These are phyloP conservation scores for Microhierax caerulescens DNA, from an alignment of 2,797 vertebrate genomes.

Conservation along the genomic window DNA sequence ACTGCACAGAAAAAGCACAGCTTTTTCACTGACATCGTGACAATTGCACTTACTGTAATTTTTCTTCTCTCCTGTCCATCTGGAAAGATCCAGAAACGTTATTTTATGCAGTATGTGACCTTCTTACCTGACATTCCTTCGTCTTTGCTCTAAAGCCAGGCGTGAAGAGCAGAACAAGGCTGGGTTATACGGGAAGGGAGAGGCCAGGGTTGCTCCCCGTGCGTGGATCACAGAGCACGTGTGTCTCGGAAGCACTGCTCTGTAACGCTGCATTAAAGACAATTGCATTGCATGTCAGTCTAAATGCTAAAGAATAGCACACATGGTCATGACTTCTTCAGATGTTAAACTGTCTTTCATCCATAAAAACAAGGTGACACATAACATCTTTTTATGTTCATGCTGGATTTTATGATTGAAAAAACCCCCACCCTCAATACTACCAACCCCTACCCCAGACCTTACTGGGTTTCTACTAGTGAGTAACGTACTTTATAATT, in stretches of 20 bases:
- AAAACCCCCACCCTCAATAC: fast-evolving
- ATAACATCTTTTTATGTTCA: neutral
- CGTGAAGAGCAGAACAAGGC: neutral
- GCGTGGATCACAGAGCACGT: neutral
- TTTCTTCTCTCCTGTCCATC: neutral
- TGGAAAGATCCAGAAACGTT: neutral
- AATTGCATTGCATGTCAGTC: neutral
- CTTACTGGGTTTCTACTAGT: neutral
- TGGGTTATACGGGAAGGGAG: neutral
- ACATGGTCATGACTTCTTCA: neutral
- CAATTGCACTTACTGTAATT: neutral
- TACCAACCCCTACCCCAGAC: neutral
- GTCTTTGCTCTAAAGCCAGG: neutral
- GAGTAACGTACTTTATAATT: neutral
- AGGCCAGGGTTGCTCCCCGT: neutral
- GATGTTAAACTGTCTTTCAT: neutral
- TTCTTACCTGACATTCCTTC: neutral
- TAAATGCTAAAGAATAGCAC: neutral
- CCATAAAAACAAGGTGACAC: neutral
- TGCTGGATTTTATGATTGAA: neutral
- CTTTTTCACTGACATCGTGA: neutral
- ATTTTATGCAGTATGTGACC: neutral
- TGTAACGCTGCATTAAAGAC: neutral
- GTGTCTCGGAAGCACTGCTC: neutral
- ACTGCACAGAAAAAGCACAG: neutral